Evolutionary conservation across 2,888 invertebrate species (phyloP).

Genomic region (Dexiosoma caninum): DNA sequence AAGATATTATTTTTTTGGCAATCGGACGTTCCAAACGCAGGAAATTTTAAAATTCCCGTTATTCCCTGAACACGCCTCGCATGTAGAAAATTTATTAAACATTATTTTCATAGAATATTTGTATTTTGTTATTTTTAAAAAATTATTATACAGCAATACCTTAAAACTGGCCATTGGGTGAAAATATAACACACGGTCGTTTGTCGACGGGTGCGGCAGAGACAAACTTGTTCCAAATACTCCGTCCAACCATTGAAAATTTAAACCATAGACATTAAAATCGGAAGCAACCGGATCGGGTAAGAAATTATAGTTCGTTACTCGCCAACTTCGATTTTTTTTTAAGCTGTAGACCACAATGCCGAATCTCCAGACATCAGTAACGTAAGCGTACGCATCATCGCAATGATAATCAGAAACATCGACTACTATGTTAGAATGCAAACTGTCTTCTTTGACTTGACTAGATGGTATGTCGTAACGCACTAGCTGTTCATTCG

Average conservation of each 20-base stretch:
- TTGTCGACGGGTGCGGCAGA: slow-evolving; percentile 75
- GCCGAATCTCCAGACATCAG: slow-evolving; percentile 83
- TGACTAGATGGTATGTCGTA: slow-evolving; percentile 83
- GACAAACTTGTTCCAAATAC: slow-evolving; percentile 86
- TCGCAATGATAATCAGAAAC: slow-evolving; percentile 79
- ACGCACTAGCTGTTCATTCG: slow-evolving; percentile 81
- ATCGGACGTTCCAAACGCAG: too few relatives aligned
- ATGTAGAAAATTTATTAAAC: too few relatives aligned
- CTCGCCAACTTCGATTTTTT: slow-evolving; percentile 75
- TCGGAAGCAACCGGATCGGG: slow-evolving; percentile 81
- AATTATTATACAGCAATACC: slow-evolving; percentile 63
- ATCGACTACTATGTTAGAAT: slow-evolving; percentile 80
- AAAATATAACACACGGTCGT: slow-evolving; percentile 85
- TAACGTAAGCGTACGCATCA: slow-evolving; percentile 81
- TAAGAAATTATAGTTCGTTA: slow-evolving; percentile 74
- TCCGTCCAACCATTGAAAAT: slow-evolving; percentile 90
- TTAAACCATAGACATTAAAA: slow-evolving; percentile 85
- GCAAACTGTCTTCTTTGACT: slow-evolving; percentile 83
- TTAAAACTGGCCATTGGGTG: slow-evolving; percentile 90
- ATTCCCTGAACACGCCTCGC: too few relatives aligned
- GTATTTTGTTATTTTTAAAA: too few relatives aligned
- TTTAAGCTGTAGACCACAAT: slow-evolving; percentile 75
- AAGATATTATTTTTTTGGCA: too few relatives aligned
- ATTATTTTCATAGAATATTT: too few relatives aligned
- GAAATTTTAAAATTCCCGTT: too few relatives aligned